Conservation (phyloP, 30 jellyfish, hydroid and myxozoan genomes). For the Hydractinia symbiolongicarpus region DNA sequence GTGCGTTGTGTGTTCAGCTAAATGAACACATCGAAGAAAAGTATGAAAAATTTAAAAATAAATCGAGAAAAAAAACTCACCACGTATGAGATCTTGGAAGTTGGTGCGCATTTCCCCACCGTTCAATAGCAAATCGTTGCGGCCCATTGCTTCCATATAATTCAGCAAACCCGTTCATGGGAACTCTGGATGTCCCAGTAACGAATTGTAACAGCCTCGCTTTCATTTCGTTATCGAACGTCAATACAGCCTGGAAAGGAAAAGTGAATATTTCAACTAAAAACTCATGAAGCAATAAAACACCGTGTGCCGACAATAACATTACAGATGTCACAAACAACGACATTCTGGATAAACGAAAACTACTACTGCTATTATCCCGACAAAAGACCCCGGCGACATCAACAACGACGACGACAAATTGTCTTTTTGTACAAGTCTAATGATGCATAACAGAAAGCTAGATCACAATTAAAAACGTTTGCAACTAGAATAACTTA, state of each 20-base stretch:
- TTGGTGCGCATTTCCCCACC: constrained; percentile 95
- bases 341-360: no score
- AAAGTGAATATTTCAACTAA: not conserved
- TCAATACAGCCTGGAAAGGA: constrained; percentile 74
- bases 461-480: no score
- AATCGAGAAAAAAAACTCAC: constrained; percentile 32
- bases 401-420: no score
- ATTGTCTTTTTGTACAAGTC: no score
- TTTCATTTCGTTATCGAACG: constrained; percentile 88
- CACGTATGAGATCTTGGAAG: constrained; percentile 98
- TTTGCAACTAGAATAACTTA: not conserved
- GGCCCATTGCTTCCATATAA: constrained; percentile 96
- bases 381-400: no score
- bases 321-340: no score
- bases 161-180: constrained; percentile 97
- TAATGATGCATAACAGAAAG: no score
- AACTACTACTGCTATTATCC: no score
- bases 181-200: constrained; percentile 99
- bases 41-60: not conserved
- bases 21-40: not conserved
- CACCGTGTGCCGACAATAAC: no score
- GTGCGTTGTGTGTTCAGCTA: no score
- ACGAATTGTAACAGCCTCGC: constrained; percentile 94
- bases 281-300: no score
- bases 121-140: constrained; percentile 79